Evolutionary conservation across 2,797 vertebrate genomes (phyloP), one percentile per base, ranked within the genome.

Genomic region (Pipistrellus pygmaeus): DNA sequence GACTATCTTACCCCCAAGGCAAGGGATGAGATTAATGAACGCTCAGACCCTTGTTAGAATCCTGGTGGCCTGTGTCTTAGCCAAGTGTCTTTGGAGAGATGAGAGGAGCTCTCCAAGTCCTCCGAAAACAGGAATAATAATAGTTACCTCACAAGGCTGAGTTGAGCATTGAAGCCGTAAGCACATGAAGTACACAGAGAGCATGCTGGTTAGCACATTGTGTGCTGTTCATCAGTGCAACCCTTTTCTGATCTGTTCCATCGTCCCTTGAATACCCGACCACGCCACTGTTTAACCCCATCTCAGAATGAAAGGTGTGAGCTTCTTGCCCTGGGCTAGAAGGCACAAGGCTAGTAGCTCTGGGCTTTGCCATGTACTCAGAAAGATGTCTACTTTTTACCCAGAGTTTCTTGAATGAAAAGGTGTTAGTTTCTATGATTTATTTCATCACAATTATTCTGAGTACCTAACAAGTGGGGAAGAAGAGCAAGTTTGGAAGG

Each of bases 401-500:
- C 30, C 17, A 32, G 60, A 80, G 60, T 91, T 82, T 82, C 60
- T 87, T 51, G 48, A 91, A 51, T 30, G 32, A 21, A 82, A 27
- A 68, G 5, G 20, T 41, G 60, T 75, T 94, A 69, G 27, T 48
- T 77, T 62, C 84, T 15, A 38, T 23, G 21, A 60, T 91, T 81
- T 41, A 90, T 18, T 86, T 94, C 60, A 51, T 91, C 20, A 85
- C 48, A 69, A 68, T 82, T 82, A 75, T 69, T 91, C 78, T 84
- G 68, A 57, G 25, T n/a, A 66, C 35, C 35, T 48, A 73, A 32
- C 1, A 38, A 10, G 30, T 57, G 32, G 27, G 66, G 35, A 46
- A 12, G 30, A 53, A 68, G 57, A 75, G 73, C 9, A 53, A 41
- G 48, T 57, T 48, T 64, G 32, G n/a, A 76, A 88, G 25, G 21